Conservation (phyloP, 64 coral and sea anemone genomes). For the Hydrozoanthus tunicans region DNA sequence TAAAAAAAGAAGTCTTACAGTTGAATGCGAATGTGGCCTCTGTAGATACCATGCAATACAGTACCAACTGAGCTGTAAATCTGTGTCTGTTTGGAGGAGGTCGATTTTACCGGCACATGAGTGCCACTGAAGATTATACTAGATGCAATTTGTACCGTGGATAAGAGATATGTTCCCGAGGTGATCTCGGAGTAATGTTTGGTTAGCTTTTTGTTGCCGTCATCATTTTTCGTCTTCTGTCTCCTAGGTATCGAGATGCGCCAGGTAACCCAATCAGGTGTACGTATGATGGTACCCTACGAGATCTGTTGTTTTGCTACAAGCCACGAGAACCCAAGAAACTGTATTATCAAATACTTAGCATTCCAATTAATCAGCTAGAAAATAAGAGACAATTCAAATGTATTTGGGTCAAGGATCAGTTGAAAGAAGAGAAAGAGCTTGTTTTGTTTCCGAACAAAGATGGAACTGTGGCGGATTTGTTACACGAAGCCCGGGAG, state of each 20-base stretch:
- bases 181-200: too few relatives aligned
- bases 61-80: too few relatives aligned
- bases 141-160: too few relatives aligned
- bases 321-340: constrained; percentile 97
- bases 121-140: too few relatives aligned
- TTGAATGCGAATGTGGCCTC: too few relatives aligned
- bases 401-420: constrained; percentile 90
- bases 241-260: constrained; percentile 78
- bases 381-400: constrained; percentile 99
- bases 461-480: constrained; percentile 80
- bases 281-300: constrained; percentile 92
- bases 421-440: constrained; percentile 89
- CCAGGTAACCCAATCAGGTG: constrained; percentile 88
- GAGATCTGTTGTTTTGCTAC: constrained; percentile 97
- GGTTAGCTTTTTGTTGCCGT: not conserved
- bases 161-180: too few relatives aligned
- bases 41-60: too few relatives aligned
- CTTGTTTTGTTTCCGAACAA: constrained; percentile 92
- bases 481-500: constrained; percentile 76
- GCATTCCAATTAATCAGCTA: constrained; percentile 92
- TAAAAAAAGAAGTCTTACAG: too few relatives aligned
- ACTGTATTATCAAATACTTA: constrained; percentile 96
- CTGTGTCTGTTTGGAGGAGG: too few relatives aligned
- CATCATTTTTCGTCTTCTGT: not conserved
- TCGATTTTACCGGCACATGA: too few relatives aligned